Evolutionary conservation across 2,797 vertebrate species (phyloP), one percentile per base, ranked within the genome.

Genomic region (Australoheros facetus): DNA sequence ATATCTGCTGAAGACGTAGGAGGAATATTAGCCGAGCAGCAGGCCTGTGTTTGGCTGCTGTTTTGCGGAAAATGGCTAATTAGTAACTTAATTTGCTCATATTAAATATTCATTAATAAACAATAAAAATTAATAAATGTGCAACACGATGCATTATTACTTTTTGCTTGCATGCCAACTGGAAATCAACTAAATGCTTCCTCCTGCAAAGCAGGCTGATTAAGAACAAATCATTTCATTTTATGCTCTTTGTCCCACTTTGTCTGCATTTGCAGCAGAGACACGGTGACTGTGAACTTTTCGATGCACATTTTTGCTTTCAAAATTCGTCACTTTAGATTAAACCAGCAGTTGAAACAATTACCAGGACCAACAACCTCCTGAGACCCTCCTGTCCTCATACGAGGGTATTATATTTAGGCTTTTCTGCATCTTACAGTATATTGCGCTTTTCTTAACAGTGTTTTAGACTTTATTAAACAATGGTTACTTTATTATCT

Each of bases 301-400:
- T 45, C 14, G 26, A 6, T 11, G 39, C 8, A 26, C 21, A 64
- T 66, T 66, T 66, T 66, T 66, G 16, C 28, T 66, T 66, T 12
- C 32, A n/a, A 39, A 62, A 48, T 48, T 5, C 16, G 10, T 17
- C 16, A 16, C 45, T 48, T 14, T 48, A 12, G 17, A 66, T 48
- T 48, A 30, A 66, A 66, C 42, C 16, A 69, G 3, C 23, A 51
- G 0, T 3, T 45, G 16, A 30, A 48, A 42, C 0, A 0, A 7
- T 14, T 3, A 14, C 23, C 16, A 66, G 13, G 13, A 5, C 42
- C 42, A 45, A 45, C 42, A 6, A 51, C 48, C 17, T 51, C 7
- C 48, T 19, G 17, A 51, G 16, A 51, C 16, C 48, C 48, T 51
- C 7, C 48, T 19, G 17, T 8, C 48, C 48, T 51, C 45, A 51